These are phyloP conservation scores for Dascillus cervinus DNA, from an alignment of 2,888 invertebrate genomes.

Conservation along the genomic window DNA sequence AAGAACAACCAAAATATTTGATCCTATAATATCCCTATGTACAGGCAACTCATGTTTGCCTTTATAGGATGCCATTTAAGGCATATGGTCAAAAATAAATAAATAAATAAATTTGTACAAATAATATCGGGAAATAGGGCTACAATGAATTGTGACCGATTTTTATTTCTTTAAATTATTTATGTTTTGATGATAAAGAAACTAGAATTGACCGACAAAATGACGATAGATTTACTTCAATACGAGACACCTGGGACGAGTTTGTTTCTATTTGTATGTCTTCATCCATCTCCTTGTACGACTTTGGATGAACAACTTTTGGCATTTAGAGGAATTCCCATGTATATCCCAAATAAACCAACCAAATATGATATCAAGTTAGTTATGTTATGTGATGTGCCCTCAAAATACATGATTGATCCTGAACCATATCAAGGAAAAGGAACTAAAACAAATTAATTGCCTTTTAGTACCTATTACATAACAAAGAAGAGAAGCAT, in stretches of 20 bases:
- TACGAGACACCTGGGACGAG: not conserved
- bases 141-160: not conserved
- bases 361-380: not conserved
- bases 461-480: not conserved
- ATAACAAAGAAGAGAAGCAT: not conserved
- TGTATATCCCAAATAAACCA: constrained; percentile 1
- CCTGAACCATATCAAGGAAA: too few species aligned
- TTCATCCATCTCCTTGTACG: not conserved
- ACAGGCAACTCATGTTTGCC: too few species aligned
- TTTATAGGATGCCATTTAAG: too few species aligned
- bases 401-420: too few species aligned
- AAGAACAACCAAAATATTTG: too few species aligned
- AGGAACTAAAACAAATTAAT: too few species aligned
- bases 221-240: not conserved
- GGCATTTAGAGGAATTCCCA: too few species aligned
- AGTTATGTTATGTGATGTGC: not conserved
- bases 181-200: constrained; percentile 2
- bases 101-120: too few species aligned
- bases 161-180: constrained; percentile 1
- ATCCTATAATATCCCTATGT: too few species aligned
- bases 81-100: too few species aligned
- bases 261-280: not conserved
- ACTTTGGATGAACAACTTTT: constrained; percentile 2
- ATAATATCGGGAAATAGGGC: too few species aligned
- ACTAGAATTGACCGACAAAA: not conserved